Percentiles rank a stretch among this genome's conserved stretches.
Conservation (phyloP, 2,888 invertebrate genomes). For the Acanthacorydalis orientalis region DNA sequence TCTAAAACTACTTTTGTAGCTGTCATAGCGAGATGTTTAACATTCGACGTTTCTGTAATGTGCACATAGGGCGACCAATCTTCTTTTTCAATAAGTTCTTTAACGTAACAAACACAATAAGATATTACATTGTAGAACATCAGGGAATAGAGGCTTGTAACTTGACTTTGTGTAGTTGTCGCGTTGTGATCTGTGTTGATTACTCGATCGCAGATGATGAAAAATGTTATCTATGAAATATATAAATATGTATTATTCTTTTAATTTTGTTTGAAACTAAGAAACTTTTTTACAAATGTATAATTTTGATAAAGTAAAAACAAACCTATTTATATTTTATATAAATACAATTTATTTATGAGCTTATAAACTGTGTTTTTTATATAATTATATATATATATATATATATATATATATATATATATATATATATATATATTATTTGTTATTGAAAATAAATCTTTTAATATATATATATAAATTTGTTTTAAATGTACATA, state of each 20-base stretch:
- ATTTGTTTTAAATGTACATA: too few relatives aligned
- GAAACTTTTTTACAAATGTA: too few relatives aligned
- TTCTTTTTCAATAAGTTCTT: constrained; percentile 54
- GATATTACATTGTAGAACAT: constrained; percentile 72
- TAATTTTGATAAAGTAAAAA: too few relatives aligned
- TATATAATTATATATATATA: too few relatives aligned
- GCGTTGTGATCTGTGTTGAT: constrained; percentile 30
- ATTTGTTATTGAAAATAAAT: too few relatives aligned
- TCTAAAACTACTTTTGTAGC: constrained; percentile 65
- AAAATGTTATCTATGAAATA: constrained; percentile 45
- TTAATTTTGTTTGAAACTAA: too few relatives aligned
- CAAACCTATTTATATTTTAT: too few relatives aligned
- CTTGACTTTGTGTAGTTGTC: constrained; percentile 22
- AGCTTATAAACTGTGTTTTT: too few relatives aligned
- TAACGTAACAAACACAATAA: constrained; percentile 58
- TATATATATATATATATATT: too few relatives aligned
- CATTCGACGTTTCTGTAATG: constrained; percentile 46
- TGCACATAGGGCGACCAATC: constrained; percentile 64
- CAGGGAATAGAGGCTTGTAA: constrained; percentile 57
- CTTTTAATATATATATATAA: too few relatives aligned
- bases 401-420: too few relatives aligned
- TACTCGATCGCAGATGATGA: constrained; percentile 53
- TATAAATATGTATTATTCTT: constrained; percentile 6
- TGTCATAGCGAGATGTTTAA: constrained; percentile 65
- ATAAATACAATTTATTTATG: too few relatives aligned